Percentiles rank a stretch among this genome's conserved stretches.
Conservation (phyloP, 2,797 vertebrate genomes). For the Gymnothorax reevesii region DNA sequence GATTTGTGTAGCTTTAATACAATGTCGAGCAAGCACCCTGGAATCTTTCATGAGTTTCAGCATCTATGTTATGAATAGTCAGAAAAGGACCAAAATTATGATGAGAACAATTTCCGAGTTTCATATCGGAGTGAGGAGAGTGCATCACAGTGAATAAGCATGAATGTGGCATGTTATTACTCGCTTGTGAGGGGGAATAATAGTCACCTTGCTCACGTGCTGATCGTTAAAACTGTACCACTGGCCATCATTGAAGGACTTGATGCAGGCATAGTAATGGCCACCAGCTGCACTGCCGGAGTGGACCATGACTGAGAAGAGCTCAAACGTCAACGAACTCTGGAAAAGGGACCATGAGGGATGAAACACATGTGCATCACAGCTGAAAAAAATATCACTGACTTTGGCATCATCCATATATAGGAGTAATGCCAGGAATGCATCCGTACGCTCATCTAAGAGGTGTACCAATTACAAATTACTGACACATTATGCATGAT, state of each 20-base stretch:
- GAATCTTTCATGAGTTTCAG: neutral
- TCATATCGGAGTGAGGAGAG: neutral
- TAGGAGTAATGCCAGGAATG: neutral
- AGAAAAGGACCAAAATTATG: neutral
- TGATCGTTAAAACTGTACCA: conserved; percentile 99
- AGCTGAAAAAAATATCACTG: neutral
- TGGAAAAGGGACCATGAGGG: conserved; percentile 52
- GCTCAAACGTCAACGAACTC: conserved; percentile 91
- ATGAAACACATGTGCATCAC: conserved; percentile 7
- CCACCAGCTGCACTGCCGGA: conserved; percentile 97
- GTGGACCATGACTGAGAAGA: conserved; percentile 99
- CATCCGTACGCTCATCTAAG: neutral
- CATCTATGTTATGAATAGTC: neutral
- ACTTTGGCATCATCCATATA: neutral
- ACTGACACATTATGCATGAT: neutral
- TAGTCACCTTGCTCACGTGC: conserved; percentile 92
- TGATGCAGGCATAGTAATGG: conserved; percentile 99
- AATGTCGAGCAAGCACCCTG: neutral
- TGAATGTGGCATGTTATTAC: neutral
- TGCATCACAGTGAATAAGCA: neutral
- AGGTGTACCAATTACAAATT: neutral
- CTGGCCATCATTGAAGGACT: conserved; percentile 93
- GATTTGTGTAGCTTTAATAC: neutral
- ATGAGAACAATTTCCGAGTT: neutral
- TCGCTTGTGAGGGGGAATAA: neutral